Percentiles rank a stretch among this genome's conserved stretches.
These are phyloP conservation scores for Alectura lathami DNA, from an alignment of 2,113 vertebrate genomes.

Conservation along the genomic window DNA sequence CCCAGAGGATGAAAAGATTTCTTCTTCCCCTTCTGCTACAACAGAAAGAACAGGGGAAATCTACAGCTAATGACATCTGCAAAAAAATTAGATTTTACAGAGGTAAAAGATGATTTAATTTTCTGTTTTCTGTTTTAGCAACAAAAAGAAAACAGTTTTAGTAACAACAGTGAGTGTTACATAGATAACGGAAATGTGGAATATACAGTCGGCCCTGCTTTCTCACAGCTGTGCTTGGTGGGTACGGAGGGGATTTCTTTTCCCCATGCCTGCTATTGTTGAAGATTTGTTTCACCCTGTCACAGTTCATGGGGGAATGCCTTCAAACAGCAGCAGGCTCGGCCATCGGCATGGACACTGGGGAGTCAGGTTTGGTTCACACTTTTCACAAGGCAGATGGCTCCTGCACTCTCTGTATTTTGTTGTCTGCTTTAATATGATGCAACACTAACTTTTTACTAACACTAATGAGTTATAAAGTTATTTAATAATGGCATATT, in stretches of 20 bases:
- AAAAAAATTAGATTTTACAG: conserved; percentile 7
- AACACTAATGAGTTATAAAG: not conserved
- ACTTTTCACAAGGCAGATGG: not conserved
- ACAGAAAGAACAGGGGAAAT: not conserved
- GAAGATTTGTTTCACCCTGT: not conserved
- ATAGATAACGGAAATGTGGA: not conserved
- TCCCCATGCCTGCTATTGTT: not conserved
- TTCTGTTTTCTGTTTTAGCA: not conserved
- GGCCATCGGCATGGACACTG: not conserved
- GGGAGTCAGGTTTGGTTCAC: not conserved
- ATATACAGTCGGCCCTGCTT: not conserved
- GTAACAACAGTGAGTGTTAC: not conserved
- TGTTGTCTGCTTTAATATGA: not conserved
- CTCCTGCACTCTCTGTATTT: not conserved
- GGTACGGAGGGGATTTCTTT: not conserved
- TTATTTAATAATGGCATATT: not conserved
- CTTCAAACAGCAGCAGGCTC: not conserved
- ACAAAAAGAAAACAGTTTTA: not conserved
- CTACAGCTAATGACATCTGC: conserved; percentile 2
- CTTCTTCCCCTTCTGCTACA: not conserved
- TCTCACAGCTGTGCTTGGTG: not conserved
- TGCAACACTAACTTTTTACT: not conserved
- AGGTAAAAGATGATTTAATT: not conserved
- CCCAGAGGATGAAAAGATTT: not conserved
- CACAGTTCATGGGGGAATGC: not conserved